A percentile compares a stretch with the other conserved stretches of the same genome.
These are phyloP conservation scores for Percopsis omiscomaycus DNA, from an alignment of 2,797 vertebrate genomes.

Conservation along the genomic window DNA sequence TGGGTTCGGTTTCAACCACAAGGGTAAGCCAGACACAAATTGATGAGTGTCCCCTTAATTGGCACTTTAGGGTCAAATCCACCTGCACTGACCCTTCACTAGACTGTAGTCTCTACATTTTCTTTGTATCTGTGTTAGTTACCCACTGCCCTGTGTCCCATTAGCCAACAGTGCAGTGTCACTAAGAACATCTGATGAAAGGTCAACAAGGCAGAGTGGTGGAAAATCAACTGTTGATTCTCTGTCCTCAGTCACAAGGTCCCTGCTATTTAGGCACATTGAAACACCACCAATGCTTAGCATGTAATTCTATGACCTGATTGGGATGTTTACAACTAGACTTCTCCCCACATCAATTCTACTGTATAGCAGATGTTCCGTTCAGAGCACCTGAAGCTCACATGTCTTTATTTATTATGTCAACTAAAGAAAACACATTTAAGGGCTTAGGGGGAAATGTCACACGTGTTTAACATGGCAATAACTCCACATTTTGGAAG, in stretches of 20 bases:
- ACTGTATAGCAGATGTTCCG: too few relatives aligned
- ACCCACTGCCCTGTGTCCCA: conserved; percentile 7
- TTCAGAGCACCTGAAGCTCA: too few relatives aligned
- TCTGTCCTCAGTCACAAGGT: not conserved
- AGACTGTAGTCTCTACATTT: not conserved
- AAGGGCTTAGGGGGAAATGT: not conserved
- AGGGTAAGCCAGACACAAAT: too few relatives aligned
- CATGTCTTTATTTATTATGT: not conserved
- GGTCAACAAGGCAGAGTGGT: conserved; percentile 24
- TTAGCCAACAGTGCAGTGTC: conserved; percentile 20
- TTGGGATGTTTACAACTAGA: not conserved
- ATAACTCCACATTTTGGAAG: not conserved
- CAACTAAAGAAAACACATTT: not conserved
- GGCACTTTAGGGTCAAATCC: too few relatives aligned
- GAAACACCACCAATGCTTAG: not conserved
- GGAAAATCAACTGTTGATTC: not conserved
- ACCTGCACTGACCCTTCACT: too few relatives aligned
- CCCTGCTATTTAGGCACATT: not conserved
- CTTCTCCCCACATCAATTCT: too few relatives aligned
- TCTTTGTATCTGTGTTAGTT: not conserved
- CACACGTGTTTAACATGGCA: not conserved
- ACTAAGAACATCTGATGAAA: conserved; percentile 24
- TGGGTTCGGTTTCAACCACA: too few relatives aligned
- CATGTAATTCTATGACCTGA: not conserved
- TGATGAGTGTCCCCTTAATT: too few relatives aligned